Evolutionary conservation across 2,888 invertebrate species (phyloP).

Genomic region (Fragum sueziense): DNA sequence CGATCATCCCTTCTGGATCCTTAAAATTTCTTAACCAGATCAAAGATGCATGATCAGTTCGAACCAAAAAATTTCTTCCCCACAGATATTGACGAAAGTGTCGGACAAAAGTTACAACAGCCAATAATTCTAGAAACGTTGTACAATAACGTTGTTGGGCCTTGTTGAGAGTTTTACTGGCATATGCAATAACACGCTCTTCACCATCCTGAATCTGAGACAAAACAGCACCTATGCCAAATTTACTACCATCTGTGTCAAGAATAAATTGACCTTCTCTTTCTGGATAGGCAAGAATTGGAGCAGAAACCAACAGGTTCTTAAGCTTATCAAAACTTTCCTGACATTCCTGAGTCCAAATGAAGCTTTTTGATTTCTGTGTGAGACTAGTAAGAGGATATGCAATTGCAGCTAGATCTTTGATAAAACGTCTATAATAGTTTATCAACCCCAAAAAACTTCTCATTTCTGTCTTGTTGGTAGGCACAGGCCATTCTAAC

Average conservation of each 20-base stretch:
- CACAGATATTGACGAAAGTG: constrained; percentile 16
- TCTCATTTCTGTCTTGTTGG: constrained; percentile 20
- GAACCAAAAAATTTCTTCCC: constrained; percentile 1
- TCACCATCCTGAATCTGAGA: background rate
- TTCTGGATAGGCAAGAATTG: constrained; percentile 12
- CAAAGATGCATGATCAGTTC: constrained; percentile 15
- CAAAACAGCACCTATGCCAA: constrained; percentile 9
- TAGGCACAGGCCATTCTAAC: constrained; percentile 41
- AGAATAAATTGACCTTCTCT: constrained; percentile 1
- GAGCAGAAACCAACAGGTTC: background rate
- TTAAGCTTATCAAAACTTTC: background rate
- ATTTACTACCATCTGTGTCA: constrained; percentile 1
- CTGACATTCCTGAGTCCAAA: background rate
- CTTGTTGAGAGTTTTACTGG: constrained; percentile 32
- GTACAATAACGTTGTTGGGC: too few species aligned
- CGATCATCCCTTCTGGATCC: background rate
- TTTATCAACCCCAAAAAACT: constrained; percentile 45
- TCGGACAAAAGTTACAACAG: constrained; percentile 12
- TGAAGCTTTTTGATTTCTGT: constrained; percentile 15
- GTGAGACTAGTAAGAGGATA: constrained; percentile 35
- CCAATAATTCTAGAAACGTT: background rate
- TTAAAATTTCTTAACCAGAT: constrained; percentile 6
- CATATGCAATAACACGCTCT: too few species aligned
- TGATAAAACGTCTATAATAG: constrained; percentile 49
- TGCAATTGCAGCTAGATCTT: constrained; percentile 37